Percentiles rank a stretch among this genome's conserved stretches.
Evolutionary conservation across 2,797 vertebrate genomes (phyloP).

Genomic region (Periparus ater): DNA sequence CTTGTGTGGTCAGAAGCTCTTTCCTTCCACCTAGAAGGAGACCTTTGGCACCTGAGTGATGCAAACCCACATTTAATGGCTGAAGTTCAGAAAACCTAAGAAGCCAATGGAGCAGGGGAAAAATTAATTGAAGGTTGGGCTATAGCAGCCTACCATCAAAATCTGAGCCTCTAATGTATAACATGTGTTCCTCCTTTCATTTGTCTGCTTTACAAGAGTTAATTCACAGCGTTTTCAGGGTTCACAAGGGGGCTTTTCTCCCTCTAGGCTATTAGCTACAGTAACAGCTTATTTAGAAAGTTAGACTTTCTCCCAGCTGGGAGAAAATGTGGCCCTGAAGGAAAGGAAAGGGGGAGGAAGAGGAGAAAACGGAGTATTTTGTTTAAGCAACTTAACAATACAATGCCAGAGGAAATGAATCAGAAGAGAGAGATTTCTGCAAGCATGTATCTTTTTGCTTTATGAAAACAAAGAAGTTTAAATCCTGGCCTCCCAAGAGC

Average conservation of each 20-base stretch:
- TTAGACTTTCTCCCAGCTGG: constrained; percentile 19
- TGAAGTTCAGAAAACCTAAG: constrained; percentile 15
- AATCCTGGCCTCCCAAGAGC: neutral
- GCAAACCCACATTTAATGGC: neutral
- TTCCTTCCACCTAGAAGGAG: neutral
- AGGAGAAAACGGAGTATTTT: constrained; percentile 3
- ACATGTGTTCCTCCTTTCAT: constrained; percentile 29
- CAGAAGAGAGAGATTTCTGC: constrained; percentile 2
- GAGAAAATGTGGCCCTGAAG: neutral
- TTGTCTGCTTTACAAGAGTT: constrained; percentile 45
- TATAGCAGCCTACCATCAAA: constrained; percentile 23
- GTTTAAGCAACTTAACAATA: constrained; percentile 24
- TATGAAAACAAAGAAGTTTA: constrained; percentile 20
- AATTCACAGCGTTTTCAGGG: neutral
- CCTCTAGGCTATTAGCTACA: constrained; percentile 44
- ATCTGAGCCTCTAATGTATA: constrained; percentile 45
- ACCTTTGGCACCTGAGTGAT: neutral
- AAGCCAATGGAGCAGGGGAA: neutral
- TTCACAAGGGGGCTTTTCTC: constrained; percentile 44
- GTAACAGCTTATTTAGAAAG: constrained; percentile 44
- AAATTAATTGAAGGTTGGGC: constrained; percentile 28
- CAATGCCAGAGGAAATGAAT: constrained; percentile 59
- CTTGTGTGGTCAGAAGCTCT: neutral
- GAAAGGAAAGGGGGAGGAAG: neutral
- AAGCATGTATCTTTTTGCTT: neutral